A percentile compares a stretch with the other conserved stretches of the same genome.
These are phyloP conservation scores for Sipha flava DNA, from an alignment of 1,140 invertebrate genomes.

Conservation along the genomic window DNA sequence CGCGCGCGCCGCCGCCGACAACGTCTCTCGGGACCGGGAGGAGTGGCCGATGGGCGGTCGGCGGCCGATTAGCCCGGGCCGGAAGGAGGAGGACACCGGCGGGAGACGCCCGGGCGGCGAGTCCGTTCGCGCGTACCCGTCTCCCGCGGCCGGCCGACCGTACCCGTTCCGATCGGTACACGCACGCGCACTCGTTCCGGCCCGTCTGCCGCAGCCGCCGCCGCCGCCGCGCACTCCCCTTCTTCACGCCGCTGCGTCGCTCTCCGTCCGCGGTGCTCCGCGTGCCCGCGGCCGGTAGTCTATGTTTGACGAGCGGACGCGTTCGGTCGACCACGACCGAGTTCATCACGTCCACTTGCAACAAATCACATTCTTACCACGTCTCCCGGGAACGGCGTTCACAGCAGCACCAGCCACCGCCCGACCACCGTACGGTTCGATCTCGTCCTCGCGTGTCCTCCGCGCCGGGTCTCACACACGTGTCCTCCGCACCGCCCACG, in stretches of 20 bases:
- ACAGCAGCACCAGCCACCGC: too few relatives aligned
- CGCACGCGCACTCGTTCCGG: background rate
- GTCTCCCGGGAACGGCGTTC: too few relatives aligned
- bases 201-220: too few relatives aligned
- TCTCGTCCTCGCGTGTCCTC: too few relatives aligned
- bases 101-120: background rate
- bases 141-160: background rate
- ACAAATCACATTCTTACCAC: too few relatives aligned
- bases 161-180: background rate
- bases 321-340: background rate
- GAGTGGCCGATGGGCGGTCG: background rate
- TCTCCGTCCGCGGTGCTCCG: background rate
- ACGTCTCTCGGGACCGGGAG: background rate
- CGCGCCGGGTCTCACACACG: too few relatives aligned
- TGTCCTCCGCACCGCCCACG: too few relatives aligned
- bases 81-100: background rate
- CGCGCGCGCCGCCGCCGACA: background rate
- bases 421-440: too few relatives aligned
- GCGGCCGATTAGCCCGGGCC: background rate
- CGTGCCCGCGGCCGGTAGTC: background rate
- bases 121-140: background rate
- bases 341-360: background rate
- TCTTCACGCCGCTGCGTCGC: background rate
- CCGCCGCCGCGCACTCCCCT: background rate
- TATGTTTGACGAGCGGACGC: background rate